These are phyloP conservation scores for Limenitis arthemis DNA, from an alignment of 2,888 invertebrate species.

Conservation along the genomic window DNA sequence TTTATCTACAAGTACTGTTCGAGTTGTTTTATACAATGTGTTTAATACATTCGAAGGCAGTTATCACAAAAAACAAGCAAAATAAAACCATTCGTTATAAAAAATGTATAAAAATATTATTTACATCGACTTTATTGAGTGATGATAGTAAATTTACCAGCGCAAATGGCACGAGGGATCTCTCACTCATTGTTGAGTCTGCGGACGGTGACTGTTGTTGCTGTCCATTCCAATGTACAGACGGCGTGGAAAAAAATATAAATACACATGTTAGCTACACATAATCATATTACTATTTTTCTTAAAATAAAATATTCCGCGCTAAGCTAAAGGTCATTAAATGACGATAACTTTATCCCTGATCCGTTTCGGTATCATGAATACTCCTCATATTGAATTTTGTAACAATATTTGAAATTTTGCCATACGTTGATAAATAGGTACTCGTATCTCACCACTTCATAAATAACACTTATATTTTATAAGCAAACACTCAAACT, in stretches of 20 bases:
- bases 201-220: constrained; percentile 68
- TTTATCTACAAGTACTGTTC: no score
- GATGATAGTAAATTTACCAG: constrained; percentile 68
- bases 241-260: constrained; percentile 47
- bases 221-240: constrained; percentile 34
- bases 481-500: constrained; percentile 45
- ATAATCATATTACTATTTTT: background rate
- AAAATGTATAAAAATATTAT: constrained; percentile 39
- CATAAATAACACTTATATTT: constrained; percentile 30
- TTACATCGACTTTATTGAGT: constrained; percentile 63
- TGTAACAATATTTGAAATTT: background rate
- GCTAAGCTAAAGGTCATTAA: no score
- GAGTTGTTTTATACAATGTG: no score
- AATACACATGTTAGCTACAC: background rate
- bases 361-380: background rate
- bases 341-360: background rate
- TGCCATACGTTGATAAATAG: no score
- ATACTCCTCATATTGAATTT: background rate
- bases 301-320: background rate
- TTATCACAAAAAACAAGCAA: background rate
- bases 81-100: constrained; percentile 13
- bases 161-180: constrained; percentile 65
- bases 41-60: background rate
- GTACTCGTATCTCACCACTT: background rate
- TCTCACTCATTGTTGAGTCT: constrained; percentile 69